These are phyloP conservation scores for Nannoperca obscura DNA, from an alignment of 2,797 vertebrate species.

Conservation along the genomic window DNA sequence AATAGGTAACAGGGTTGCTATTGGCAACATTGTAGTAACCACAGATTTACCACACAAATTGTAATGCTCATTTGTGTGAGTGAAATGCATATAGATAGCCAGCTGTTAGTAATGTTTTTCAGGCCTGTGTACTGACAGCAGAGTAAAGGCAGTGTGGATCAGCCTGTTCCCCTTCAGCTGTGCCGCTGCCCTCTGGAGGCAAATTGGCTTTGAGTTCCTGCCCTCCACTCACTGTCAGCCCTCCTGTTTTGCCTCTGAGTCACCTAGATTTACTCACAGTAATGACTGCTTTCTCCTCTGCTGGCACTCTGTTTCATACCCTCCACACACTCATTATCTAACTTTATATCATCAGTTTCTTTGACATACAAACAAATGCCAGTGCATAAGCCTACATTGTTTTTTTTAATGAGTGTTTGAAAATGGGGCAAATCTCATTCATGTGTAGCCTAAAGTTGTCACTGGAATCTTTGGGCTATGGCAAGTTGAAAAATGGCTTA, in stretches of 20 bases:
- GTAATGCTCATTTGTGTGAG: neutral
- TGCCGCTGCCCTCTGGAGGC: conserved; percentile 13
- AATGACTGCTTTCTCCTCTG: conserved; percentile 10
- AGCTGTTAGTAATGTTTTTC: neutral
- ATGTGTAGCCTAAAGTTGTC: neutral
- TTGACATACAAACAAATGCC: conserved; percentile 4
- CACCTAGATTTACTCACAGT: conserved; percentile 18
- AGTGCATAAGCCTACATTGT: neutral
- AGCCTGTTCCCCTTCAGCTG: conserved; percentile 22
- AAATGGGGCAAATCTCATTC: neutral
- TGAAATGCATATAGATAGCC: neutral
- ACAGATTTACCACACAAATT: neutral
- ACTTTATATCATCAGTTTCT: conserved; percentile 1
- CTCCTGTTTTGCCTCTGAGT: conserved; percentile 21
- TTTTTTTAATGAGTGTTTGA: neutral
- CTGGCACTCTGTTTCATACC: conserved; percentile 17
- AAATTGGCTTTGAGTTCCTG: conserved; percentile 32
- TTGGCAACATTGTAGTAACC: neutral
- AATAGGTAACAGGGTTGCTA: neutral
- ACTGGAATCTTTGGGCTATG: neutral
- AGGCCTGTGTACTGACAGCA: neutral
- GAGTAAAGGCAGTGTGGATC: neutral
- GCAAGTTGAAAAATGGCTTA: too few relatives aligned
- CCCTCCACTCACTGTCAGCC: conserved; percentile 15
- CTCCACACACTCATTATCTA: neutral